A percentile compares a stretch with the other conserved stretches of the same genome.
Conservation (phyloP, 2,797 vertebrate genomes). For the Melanotaenia nigrans region DNA sequence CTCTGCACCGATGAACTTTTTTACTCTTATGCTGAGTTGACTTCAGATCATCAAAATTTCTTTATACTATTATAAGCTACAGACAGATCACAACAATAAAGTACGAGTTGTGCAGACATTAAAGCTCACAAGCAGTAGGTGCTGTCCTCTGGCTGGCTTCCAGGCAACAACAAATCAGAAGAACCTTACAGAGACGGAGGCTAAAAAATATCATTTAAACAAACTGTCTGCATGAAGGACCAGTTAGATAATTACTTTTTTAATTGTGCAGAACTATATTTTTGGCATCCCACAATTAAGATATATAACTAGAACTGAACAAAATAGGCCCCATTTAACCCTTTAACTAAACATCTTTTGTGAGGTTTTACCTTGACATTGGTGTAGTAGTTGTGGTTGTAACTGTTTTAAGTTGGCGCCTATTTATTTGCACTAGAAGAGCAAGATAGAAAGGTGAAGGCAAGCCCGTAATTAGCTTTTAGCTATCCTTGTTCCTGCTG, state of each 20-base stretch:
- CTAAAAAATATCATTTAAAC: not conserved
- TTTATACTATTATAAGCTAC: not conserved
- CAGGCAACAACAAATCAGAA: not conserved
- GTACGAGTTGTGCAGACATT: not conserved
- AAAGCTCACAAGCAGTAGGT: not conserved
- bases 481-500: constrained; percentile 31
- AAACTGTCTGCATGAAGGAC: not conserved
- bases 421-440: not conserved
- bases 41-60: not conserved
- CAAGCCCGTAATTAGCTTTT: constrained; percentile 60
- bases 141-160: not conserved
- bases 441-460: constrained; percentile 48
- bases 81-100: too few relatives aligned
- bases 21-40: not conserved
- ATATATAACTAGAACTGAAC: not conserved
- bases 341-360: constrained; percentile 2
- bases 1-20: too few relatives aligned
- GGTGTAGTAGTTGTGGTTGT: constrained; percentile 2
- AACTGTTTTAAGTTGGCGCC: constrained; percentile 27
- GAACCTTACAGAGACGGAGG: not conserved
- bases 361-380: constrained; percentile 16
- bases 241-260: not conserved
- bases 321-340: not conserved
- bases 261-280: not conserved
- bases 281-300: not conserved